A percentile compares a stretch with the other conserved stretches of the same genome.
phyloP scores from a whole-genome alignment of 2,113 vertebrate species.

The Phalacrocorax carbo region DNA sequence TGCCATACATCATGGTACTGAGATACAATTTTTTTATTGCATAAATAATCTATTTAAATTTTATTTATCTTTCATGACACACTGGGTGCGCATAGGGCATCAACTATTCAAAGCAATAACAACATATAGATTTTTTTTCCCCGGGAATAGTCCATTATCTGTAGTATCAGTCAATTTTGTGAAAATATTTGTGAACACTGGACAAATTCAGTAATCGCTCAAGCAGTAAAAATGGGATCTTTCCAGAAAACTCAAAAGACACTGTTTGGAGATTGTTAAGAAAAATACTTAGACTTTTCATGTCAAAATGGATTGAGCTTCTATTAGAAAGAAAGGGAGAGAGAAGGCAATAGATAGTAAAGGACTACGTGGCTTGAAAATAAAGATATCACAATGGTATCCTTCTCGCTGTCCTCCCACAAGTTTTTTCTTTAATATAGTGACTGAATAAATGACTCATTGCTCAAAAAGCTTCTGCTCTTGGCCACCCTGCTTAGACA shows the following conservation, averaged over 20 bases:
- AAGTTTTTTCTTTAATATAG: background rate
- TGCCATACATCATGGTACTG: background rate
- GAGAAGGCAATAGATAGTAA: background rate
- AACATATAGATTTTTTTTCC: background rate
- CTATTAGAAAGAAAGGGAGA: background rate
- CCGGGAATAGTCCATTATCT: background rate
- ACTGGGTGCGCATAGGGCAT: background rate
- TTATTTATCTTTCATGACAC: background rate
- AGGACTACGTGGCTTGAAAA: background rate
- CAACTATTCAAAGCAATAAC: background rate
- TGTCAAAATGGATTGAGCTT: background rate
- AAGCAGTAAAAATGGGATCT: background rate
- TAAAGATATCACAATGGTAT: background rate
- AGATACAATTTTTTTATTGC: background rate
- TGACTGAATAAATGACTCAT: background rate
- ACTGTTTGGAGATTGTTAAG: background rate
- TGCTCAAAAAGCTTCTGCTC: background rate
- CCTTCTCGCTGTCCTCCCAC: background rate
- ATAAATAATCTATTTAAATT: slow-evolving; percentile 11
- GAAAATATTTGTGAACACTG: background rate
- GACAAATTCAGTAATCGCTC: fast-evolving
- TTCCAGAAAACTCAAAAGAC: background rate
- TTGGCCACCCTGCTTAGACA: background rate
- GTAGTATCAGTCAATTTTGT: background rate
- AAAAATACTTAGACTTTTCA: background rate